Conservation (phyloP, 2,888 invertebrate species). For the Philonicus albiceps region DNA sequence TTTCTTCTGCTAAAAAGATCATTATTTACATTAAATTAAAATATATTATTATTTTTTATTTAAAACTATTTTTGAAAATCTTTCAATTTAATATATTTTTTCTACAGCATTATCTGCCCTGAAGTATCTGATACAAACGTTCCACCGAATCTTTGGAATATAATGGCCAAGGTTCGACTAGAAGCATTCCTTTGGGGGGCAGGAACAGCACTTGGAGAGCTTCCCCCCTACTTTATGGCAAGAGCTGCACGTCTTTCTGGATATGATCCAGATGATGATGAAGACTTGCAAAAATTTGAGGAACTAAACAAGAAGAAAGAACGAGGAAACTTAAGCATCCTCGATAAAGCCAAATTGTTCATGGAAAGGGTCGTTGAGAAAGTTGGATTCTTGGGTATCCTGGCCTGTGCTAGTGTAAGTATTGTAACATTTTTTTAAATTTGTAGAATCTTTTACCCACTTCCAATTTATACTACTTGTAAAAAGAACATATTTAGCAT, state of each 20-base stretch:
- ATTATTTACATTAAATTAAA: too few species aligned
- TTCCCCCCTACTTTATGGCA: conserved; percentile 99
- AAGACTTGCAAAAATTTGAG: conserved; percentile 76
- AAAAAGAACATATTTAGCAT: too few species aligned
- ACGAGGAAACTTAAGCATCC: conserved; percentile 68
- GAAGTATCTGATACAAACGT: conserved; percentile 69
- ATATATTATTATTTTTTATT: conserved; percentile 49
- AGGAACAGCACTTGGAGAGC: conserved; percentile 97
- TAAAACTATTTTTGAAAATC: not conserved
- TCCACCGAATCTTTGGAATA: conserved; percentile 85
- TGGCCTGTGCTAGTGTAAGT: conserved; percentile 92
- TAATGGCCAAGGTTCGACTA: conserved; percentile 92
- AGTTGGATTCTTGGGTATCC: conserved; percentile 94
- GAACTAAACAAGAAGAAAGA: conserved; percentile 72
- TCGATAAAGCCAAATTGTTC: conserved; percentile 82
- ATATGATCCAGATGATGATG: conserved; percentile 70
- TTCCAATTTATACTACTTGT: too few species aligned
- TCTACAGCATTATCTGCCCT: conserved; percentile 88
- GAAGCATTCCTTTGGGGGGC: conserved; percentile 99
- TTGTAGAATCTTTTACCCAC: too few species aligned
- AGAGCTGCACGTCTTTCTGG: conserved; percentile 82
- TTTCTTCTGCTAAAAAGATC: too few species aligned
- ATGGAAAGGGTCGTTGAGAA: conserved; percentile 90
- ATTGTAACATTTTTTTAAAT: not conserved
- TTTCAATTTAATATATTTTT: conserved; percentile 52